These are phyloP conservation scores for Lytechinus pictus DNA, from an alignment of 35 echinoderm and acorn worm genomes.

Conservation along the genomic window DNA sequence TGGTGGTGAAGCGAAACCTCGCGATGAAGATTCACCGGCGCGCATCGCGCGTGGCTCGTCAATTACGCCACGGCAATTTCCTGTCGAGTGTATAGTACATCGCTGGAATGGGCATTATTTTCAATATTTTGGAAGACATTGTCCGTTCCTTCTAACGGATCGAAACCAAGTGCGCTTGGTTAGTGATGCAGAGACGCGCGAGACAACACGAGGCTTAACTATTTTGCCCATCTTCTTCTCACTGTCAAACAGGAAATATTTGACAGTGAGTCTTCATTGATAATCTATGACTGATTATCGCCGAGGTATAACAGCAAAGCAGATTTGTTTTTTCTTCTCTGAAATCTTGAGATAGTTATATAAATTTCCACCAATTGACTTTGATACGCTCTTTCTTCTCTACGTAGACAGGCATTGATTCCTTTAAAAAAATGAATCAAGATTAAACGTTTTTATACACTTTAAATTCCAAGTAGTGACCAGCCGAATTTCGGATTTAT, in stretches of 20 bases:
- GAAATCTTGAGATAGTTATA: neutral
- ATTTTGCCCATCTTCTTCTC: slow-evolving; percentile 4
- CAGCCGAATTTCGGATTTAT: too few species aligned
- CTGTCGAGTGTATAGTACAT: neutral
- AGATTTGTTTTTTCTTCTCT: neutral
- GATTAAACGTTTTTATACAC: too few species aligned
- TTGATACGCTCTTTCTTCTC: too few species aligned
- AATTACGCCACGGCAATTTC: slow-evolving; percentile 17
- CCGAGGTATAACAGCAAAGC: neutral
- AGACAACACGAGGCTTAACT: neutral
- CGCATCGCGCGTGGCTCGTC: slow-evolving; percentile 4
- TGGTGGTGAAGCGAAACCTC: slow-evolving; percentile 8
- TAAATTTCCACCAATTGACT: too few species aligned
- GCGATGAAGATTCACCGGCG: neutral
- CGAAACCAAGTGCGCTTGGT: neutral
- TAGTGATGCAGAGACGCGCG: slow-evolving; percentile 34
- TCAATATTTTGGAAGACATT: neutral
- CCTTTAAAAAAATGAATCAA: too few species aligned
- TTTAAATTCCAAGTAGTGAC: too few species aligned
- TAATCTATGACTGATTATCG: neutral
- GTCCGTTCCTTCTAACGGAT: neutral
- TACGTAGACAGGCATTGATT: too few species aligned
- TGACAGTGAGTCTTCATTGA: neutral
- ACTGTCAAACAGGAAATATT: neutral
- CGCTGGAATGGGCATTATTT: neutral